These are phyloP conservation scores for Scotopteryx bipunctaria DNA, from an alignment of 2,888 invertebrate species.

Conservation along the genomic window DNA sequence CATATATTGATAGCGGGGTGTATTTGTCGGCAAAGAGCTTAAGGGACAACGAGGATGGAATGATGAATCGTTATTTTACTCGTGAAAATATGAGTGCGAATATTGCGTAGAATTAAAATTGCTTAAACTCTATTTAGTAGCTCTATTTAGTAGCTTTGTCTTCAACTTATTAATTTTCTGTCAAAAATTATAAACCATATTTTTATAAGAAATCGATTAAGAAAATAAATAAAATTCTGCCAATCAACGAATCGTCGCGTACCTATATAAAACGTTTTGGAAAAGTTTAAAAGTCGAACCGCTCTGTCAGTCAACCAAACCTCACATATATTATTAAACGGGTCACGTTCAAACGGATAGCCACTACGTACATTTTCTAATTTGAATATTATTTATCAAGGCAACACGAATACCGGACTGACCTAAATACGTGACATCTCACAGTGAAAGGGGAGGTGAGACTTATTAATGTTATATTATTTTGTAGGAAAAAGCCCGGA, in stretches of 20 bases:
- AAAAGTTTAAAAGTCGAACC: slow-evolving; percentile 11
- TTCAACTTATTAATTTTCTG: too few relatives aligned
- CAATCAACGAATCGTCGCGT: too few relatives aligned
- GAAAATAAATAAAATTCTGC: too few relatives aligned
- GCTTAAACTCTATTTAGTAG: too few relatives aligned
- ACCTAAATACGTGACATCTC: slow-evolving; percentile 61
- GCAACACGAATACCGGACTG: slow-evolving; percentile 50
- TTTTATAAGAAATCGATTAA: too few relatives aligned
- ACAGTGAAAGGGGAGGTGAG: slow-evolving; percentile 58
- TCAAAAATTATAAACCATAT: too few relatives aligned
- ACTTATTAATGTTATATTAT: slow-evolving; percentile 74
- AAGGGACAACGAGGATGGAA: slow-evolving; percentile 6
- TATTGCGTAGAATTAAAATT: slow-evolving; percentile 4
- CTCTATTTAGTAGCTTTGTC: too few relatives aligned
- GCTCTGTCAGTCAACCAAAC: slow-evolving; percentile 16
- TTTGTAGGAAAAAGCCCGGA: slow-evolving; percentile 57
- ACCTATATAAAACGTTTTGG: not conserved
- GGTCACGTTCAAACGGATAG: slow-evolving; percentile 45
- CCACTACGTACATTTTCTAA: slow-evolving; percentile 44
- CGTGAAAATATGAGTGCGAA: slow-evolving; percentile 3
- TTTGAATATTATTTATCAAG: slow-evolving; percentile 55
- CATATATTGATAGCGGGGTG: slow-evolving; percentile 17
- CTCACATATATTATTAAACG: slow-evolving; percentile 28
- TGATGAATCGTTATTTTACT: slow-evolving; percentile 20
- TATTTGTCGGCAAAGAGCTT: slow-evolving; percentile 23